These are phyloP conservation scores for Phoenicopterus ruber DNA, from an alignment of 2,113 vertebrate species.

Conservation along the genomic window DNA sequence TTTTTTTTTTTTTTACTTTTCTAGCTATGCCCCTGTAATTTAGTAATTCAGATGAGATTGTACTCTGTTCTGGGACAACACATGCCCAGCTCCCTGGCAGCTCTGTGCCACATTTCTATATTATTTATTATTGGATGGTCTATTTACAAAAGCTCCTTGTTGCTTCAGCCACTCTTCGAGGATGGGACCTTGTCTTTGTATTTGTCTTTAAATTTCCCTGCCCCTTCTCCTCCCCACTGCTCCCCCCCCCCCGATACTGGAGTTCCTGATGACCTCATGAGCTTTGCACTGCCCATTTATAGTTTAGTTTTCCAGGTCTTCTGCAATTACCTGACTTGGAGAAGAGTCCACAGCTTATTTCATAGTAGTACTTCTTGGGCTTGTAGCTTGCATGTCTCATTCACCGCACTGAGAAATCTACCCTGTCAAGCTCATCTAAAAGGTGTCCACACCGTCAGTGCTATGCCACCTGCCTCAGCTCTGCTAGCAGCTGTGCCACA, in stretches of 20 bases:
- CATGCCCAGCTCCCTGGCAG: background rate
- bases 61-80: background rate
- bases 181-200: background rate
- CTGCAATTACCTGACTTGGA: background rate
- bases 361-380: background rate
- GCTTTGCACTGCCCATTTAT: background rate
- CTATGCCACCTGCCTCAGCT: background rate
- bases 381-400: background rate
- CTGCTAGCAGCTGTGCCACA: background rate
- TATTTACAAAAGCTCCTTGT: background rate
- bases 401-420: background rate
- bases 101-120: background rate
- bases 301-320: background rate
- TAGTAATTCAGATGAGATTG: background rate
- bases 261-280: background rate
- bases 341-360: background rate
- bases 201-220: background rate
- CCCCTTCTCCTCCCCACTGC: background rate
- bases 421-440: background rate
- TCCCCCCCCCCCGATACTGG: background rate
- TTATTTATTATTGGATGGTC: background rate
- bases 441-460: background rate
- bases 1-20: background rate
- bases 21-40: background rate
- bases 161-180: background rate